Evolutionary conservation across 2,113 vertebrate species (phyloP).

Genomic region (Carassius auratus): DNA sequence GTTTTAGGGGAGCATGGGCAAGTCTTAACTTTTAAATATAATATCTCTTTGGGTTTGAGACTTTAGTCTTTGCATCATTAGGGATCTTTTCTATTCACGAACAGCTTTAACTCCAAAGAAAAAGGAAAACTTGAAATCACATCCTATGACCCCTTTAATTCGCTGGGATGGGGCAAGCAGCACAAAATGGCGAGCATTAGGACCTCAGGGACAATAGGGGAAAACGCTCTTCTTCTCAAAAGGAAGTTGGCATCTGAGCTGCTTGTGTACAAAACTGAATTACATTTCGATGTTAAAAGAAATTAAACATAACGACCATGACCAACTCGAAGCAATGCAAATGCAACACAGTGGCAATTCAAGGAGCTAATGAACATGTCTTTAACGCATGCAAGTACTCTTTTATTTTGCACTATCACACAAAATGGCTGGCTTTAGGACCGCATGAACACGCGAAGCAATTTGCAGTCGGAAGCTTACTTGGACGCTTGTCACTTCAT

Average conservation of each 20-base stretch:
- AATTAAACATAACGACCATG: not conserved
- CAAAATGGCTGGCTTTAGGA: conserved; percentile 87
- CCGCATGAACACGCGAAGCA: conserved; percentile 63
- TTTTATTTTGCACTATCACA: conserved; percentile 58
- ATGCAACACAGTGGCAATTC: not conserved
- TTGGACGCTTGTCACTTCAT: conserved; percentile 47
- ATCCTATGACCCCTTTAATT: too few species aligned
- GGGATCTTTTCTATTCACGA: too few species aligned
- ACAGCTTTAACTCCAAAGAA: too few species aligned
- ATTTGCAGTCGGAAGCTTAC: not conserved
- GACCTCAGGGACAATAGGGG: conserved; percentile 83
- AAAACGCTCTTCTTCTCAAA: conserved; percentile 62
- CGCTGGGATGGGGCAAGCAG: conserved; percentile 49
- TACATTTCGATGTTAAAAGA: not conserved
- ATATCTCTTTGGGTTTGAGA: too few species aligned
- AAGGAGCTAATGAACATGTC: not conserved
- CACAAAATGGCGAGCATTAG: conserved; percentile 89
- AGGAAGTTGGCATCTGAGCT: conserved; percentile 64
- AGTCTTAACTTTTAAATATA: too few species aligned
- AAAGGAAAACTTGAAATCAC: too few species aligned
- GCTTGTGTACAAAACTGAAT: not conserved
- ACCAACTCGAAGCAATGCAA: not conserved
- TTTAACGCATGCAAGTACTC: conserved; percentile 19
- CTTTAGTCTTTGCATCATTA: too few species aligned
- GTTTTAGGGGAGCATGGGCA: too few species aligned